Conservation (phyloP, 2,797 vertebrate genomes). For the Novumbra hubbsi region DNA sequence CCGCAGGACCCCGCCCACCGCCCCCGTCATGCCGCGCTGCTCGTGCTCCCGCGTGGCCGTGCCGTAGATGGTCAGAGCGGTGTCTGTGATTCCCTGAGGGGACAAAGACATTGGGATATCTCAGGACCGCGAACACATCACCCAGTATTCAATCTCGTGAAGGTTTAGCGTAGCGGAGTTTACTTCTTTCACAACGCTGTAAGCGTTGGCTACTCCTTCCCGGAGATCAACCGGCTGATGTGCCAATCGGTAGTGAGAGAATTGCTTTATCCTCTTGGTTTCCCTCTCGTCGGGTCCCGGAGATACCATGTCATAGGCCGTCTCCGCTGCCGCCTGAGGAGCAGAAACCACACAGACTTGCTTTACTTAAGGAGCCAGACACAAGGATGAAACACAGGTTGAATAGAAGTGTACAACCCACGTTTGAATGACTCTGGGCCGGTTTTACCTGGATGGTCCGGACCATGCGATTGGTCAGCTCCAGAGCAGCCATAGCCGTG, state of each 20-base stretch:
- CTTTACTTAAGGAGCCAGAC: not conserved
- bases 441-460: slow-evolving; percentile 92
- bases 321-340: slow-evolving; percentile 92
- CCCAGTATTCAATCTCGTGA: not conserved
- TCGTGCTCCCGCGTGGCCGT: slow-evolving; percentile 96
- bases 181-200: slow-evolving; percentile 97
- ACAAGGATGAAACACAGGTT: not conserved
- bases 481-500: slow-evolving; percentile 96
- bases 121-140: not conserved
- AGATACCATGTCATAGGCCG: slow-evolving; percentile 98
- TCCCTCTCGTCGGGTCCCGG: slow-evolving; percentile 88
- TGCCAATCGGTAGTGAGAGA: slow-evolving; percentile 86
- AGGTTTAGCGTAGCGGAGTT: not conserved
- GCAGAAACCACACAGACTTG: not conserved
- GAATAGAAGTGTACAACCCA: not conserved
- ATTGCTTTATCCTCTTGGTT: slow-evolving; percentile 83
- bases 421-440: not conserved
- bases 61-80: slow-evolving; percentile 94
- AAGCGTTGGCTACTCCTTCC: slow-evolving; percentile 97
- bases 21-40: slow-evolving; percentile 94
- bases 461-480: slow-evolving; percentile 97
- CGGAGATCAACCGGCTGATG: slow-evolving; percentile 95
- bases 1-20: slow-evolving; percentile 93
- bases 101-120: slow-evolving; percentile 17
- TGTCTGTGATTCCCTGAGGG: slow-evolving; percentile 90